Percentiles rank a stretch among this genome's conserved stretches.
Conservation (phyloP, 2,797 vertebrate genomes). For the Semaprochilodus insignis region DNA sequence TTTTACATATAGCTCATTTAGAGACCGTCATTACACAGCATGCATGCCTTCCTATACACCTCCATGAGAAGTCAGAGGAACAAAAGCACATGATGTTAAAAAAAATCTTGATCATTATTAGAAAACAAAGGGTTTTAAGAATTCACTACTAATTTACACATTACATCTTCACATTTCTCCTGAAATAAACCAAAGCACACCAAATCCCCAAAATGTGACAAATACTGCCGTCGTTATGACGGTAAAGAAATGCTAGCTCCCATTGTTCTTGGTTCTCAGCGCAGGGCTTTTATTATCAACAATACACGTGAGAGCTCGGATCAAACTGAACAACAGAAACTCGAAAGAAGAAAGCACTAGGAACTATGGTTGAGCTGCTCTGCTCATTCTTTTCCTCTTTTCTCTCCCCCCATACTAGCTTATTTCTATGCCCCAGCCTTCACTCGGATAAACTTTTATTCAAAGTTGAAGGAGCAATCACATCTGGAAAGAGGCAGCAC, state of each 20-base stretch:
- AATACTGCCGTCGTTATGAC: not conserved
- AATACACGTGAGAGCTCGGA: constrained; percentile 42
- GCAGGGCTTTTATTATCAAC: constrained; percentile 60
- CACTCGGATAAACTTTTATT: constrained; percentile 4
- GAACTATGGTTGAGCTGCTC: constrained; percentile 1
- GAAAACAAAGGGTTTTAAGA: not conserved
- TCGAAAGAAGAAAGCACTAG: constrained; percentile 39
- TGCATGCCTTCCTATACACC: not conserved
- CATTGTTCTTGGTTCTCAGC: constrained; percentile 38
- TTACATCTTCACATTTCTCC: constrained; percentile 25
- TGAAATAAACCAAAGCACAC: constrained; percentile 19
- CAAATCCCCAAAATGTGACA: not conserved
- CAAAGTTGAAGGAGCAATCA: constrained; percentile 8
- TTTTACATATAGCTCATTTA: not conserved
- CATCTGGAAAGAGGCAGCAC: constrained; percentile 7
- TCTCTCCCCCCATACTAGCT: not conserved
- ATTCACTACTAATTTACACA: not conserved
- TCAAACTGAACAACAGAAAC: constrained; percentile 12
- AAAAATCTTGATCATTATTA: not conserved
- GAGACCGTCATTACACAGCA: not conserved
- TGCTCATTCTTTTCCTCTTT: not conserved
- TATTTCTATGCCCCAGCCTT: constrained; percentile 29
- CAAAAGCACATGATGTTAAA: not conserved
- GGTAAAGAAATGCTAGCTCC: constrained; percentile 40
- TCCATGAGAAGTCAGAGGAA: not conserved